Percentiles rank a stretch among this genome's conserved stretches.
Conservation (phyloP, 2,888 invertebrate genomes). For the Baronia brevicornis region DNA sequence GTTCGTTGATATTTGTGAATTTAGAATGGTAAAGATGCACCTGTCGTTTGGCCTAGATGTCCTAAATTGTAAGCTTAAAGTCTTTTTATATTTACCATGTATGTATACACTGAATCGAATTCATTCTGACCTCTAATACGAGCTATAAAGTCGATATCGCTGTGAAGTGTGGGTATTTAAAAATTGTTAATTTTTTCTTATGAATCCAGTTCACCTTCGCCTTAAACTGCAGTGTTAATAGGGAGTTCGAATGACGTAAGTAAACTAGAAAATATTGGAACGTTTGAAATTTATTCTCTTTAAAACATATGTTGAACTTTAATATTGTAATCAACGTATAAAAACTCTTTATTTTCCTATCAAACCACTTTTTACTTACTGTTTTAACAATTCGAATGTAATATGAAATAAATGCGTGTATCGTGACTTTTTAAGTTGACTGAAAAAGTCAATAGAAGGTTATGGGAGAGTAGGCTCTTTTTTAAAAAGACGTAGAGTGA, state of each 20-base stretch:
- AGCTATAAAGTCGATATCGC: slow-evolving; percentile 19
- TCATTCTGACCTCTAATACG: no score
- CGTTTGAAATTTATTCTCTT: slow-evolving; percentile 1
- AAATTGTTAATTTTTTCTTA: slow-evolving; percentile 26
- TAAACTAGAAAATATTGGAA: slow-evolving; percentile 17
- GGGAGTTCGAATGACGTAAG: slow-evolving; percentile 15
- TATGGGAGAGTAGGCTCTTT: no score
- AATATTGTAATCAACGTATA: slow-evolving; percentile 3
- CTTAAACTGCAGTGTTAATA: slow-evolving; percentile 16
- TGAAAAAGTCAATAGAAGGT: no score
- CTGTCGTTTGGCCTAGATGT: slow-evolving; percentile 29
- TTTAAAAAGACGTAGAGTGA: no score
- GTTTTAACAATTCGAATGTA: no score
- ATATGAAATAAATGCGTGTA: no score
- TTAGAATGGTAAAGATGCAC: slow-evolving; percentile 27
- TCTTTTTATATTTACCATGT: slow-evolving; percentile 10
- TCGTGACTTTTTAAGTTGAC: no score
- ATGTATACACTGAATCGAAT: no score
- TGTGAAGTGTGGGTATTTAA: slow-evolving; percentile 10
- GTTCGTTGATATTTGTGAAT: slow-evolving; percentile 7
- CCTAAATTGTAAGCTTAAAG: slow-evolving; percentile 19
- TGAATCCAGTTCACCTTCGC: slow-evolving; percentile 31
- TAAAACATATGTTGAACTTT: slow-evolving; percentile 4
- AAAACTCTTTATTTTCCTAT: slow-evolving; percentile 1
- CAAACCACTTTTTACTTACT: no score